Base-by-base conservation (phyloP, 2,888 invertebrate species). In the Epistrophella euchroma region DNA sequence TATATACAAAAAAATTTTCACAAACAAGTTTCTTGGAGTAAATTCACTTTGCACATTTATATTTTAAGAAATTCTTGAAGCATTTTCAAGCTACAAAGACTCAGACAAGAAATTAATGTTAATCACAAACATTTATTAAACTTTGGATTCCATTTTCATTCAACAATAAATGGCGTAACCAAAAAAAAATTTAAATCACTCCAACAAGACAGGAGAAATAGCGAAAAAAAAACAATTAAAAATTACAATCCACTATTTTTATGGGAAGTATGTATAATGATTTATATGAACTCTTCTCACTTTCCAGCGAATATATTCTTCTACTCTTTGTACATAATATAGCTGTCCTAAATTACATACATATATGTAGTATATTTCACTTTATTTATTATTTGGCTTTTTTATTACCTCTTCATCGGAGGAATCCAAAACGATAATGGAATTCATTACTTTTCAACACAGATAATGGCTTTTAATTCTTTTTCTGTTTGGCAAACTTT, bases 331-430 rank as follows among this genome's bases (percentile, higher is more conserved):
- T 66, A 66, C 32, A 66, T 66, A 66, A 72, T 62, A 43, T 76
- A 68, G 58, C 60, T 77, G 82, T 86, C 82, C 86, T 77, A 86
- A 66, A 84, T 78, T 82, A 78, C 81, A 86, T 82, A 78, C 81
- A 86, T 77, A 81, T 66, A 25, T 4, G 2, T 25, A 66, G 77
- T 86, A 82, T 86, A 86, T 86, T 81, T 81, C 76, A 77, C 77
- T 74, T 77, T 77, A 64, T 66, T 62, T 28, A 43, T 62, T 43
- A 62, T 88, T 88, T 56, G 28, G 55, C n/a, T 45, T 68, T 22
- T 52, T 37, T 87, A 90, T 91, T 91, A 92, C 92, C 91, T 92
- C 92, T 88, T 92, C 92, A 82, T 92, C 92, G 73, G 92, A 91
- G 71, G 91, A 91, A 89, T 92, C 92, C 89, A 92, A 90, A 82